Base-by-base conservation (phyloP, 1,140 invertebrate species). In the Augochlora pura region DNA sequence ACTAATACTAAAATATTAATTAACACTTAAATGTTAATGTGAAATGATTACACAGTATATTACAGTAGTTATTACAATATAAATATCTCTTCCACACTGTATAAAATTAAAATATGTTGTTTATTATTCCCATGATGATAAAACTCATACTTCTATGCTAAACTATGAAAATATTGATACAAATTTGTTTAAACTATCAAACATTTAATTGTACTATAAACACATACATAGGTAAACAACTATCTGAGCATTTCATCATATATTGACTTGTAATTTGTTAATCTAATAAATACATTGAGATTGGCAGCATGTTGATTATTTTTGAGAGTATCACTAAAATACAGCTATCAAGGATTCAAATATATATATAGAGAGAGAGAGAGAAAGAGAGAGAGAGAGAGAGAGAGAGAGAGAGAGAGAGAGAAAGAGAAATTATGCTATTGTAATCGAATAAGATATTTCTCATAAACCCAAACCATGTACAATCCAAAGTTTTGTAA, bases 261-360 rank as follows among this genome's bases (percentile, higher is more conserved):
- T 18, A 49, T 27, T 23, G 21, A 25, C 32, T 39, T n/a, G 42
- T n/a, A 54, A 54, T 1, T 16, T 25, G 23, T 27, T 60, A 18
- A 42, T 71, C n/a, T 39, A 39, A 39, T 10, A 57, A 67, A 68
- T 60, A 32, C 14, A 12, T 54, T n/a, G 21, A 69, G 27, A 69
- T 69, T 16, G 66, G 42, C 57, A 77, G 57, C 60, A 32, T 12
- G 39, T 66, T 57, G 60, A n/a, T 62, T 69, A 69, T 38, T 4
- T 10, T 9, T 5, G 9, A 62, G 21, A 2, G 2, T 69, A 25
- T 12, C 38, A 69, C 18, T 14, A 62, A n/a, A 12, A 1, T 42
- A 63, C 49, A 62, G 42, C 63, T 62, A 18, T 62, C 52, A 25
- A 38, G 18, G 38, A 18, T 38, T 27, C 27, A 70, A 70, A 52